Conservation (phyloP, 1,140 invertebrate species). For the Drosophila yakuba region DNA sequence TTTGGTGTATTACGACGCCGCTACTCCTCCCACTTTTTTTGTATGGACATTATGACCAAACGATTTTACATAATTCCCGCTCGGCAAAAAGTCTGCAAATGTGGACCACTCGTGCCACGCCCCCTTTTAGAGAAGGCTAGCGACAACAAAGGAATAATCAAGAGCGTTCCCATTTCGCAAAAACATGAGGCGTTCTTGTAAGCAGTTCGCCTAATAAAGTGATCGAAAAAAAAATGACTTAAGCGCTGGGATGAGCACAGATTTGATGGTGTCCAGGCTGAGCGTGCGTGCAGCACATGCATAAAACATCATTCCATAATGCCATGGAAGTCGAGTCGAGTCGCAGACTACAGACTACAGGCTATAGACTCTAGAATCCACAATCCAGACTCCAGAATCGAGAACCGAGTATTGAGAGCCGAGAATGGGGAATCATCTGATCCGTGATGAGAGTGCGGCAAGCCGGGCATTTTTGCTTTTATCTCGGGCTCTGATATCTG, state of each 20-base stretch:
- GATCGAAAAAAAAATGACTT: conserved; percentile 26
- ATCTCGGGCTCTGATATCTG: conserved; percentile 75
- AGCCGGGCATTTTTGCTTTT: conserved; percentile 72
- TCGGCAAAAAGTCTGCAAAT: conserved; percentile 25
- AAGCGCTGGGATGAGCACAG: conserved; percentile 20
- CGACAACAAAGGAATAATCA: conserved; percentile 34
- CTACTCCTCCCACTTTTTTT: not conserved
- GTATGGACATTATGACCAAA: conserved; percentile 13
- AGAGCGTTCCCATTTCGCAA: conserved; percentile 29
- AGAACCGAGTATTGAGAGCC: not conserved
- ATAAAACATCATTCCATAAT: conserved; percentile 73
- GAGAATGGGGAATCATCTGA: conserved; percentile 4
- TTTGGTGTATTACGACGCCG: conserved; percentile 5
- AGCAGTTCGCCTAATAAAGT: conserved; percentile 59
- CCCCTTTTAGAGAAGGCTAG: conserved; percentile 5
- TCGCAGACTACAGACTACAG: conserved; percentile 18
- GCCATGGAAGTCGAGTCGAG: conserved; percentile 10
- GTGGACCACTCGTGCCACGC: conserved; percentile 29
- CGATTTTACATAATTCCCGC: conserved; percentile 34
- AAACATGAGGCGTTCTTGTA: conserved; percentile 1
- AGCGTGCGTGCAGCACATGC: conserved; percentile 71
- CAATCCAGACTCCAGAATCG: not conserved
- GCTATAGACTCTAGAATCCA: not conserved
- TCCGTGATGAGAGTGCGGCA: conserved; percentile 61
- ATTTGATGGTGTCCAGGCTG: conserved; percentile 37